These are phyloP conservation scores for Gymnocheta viridis DNA, from an alignment of 2,888 invertebrate genomes.

Conservation along the genomic window DNA sequence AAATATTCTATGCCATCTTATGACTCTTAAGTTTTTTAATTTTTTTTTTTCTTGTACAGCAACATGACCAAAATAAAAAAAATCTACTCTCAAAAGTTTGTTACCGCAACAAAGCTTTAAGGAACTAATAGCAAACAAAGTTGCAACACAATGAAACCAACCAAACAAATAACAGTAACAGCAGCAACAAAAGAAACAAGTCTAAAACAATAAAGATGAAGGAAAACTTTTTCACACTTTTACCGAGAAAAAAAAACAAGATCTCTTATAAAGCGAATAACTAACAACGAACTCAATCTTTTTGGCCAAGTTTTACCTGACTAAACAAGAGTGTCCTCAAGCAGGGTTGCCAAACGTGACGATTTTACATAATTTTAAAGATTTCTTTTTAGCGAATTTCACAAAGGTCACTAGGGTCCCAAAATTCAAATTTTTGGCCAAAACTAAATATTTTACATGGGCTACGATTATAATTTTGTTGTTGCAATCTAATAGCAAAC, in stretches of 20 bases:
- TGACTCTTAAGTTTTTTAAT: conserved; percentile 30
- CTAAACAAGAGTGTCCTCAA: neutral
- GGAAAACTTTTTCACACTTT: conserved; percentile 49
- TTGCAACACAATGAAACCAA: conserved; percentile 10
- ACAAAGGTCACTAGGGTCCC: no score
- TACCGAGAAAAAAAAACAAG: neutral
- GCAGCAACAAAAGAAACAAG: neutral
- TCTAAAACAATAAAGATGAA: conserved; percentile 6
- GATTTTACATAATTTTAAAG: no score
- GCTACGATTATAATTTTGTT: no score
- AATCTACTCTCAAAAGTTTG: conserved; percentile 25
- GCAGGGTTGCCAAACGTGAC: no score
- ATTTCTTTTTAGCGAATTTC: no score
- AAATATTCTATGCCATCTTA: conserved; percentile 28
- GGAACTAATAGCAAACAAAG: neutral
- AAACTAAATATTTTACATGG: no score
- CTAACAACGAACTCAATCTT: conserved; percentile 32
- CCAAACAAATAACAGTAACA: conserved; percentile 1
- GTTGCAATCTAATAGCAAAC: no score
- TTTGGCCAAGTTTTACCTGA: conserved; percentile 56
- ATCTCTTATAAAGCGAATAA: neutral
- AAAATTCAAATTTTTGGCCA: no score
- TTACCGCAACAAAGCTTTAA: conserved; percentile 35
- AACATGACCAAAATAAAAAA: conserved; percentile 13
- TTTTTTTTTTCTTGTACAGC: conserved; percentile 7